Evolutionary conservation across 2,113 vertebrate species (phyloP).

Genomic region (Chascanopsetta lugubris): DNA sequence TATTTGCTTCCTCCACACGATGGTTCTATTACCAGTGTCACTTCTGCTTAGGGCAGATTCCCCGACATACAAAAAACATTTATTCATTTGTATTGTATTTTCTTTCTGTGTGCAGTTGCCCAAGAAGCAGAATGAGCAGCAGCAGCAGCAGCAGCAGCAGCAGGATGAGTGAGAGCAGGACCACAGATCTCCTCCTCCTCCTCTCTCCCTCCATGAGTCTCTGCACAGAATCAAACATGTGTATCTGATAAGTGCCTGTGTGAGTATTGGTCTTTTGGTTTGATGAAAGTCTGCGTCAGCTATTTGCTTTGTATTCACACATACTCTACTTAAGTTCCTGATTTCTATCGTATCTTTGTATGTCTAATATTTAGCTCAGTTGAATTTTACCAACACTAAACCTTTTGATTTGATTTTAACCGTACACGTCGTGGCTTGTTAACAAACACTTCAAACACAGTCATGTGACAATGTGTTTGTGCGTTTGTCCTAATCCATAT

Average conservation of each 20-base stretch:
- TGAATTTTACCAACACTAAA: constrained; percentile 35
- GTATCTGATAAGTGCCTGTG: constrained; percentile 74
- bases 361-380: constrained; percentile 36
- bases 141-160: constrained; percentile 80
- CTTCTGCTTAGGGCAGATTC: constrained; percentile 7
- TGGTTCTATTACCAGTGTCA: not conserved
- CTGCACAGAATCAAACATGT: constrained; percentile 49
- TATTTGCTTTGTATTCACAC: constrained; percentile 37
- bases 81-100: constrained; percentile 2
- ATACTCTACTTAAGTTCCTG: constrained; percentile 37
- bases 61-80: constrained; percentile 4
- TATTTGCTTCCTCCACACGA: not conserved
- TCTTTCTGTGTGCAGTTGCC: constrained; percentile 59
- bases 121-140: constrained; percentile 81
- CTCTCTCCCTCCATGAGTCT: constrained; percentile 21
- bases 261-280: constrained; percentile 52
- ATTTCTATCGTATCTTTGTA: constrained; percentile 14
- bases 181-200: constrained; percentile 42
- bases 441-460: constrained; percentile 17
- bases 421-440: constrained; percentile 8
- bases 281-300: constrained; percentile 22
- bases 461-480: constrained; percentile 16
- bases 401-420: constrained; percentile 19
- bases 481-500: constrained; percentile 35
- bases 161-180: constrained; percentile 72